Percentiles rank a stretch among this genome's conserved stretches.
These are phyloP conservation scores for Teleogryllus occipitalis DNA, from an alignment of 1,140 invertebrate species.

Conservation along the genomic window DNA sequence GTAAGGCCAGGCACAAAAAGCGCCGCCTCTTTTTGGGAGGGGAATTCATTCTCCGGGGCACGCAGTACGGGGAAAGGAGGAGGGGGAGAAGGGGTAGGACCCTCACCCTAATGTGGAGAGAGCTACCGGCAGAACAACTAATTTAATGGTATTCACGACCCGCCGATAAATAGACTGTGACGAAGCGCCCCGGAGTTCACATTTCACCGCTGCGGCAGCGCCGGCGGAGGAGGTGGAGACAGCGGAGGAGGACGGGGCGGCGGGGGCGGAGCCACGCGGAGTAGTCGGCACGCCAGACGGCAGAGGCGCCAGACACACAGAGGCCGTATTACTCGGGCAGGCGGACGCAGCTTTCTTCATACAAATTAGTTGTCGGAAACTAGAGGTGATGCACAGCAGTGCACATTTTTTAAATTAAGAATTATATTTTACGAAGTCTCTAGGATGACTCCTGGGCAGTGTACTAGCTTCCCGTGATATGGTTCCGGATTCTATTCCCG, in stretches of 20 bases:
- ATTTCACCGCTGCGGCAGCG: neutral
- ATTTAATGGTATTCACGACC: neutral
- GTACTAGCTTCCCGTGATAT: no score
- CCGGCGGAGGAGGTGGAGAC: neutral
- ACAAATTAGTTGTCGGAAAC: no score
- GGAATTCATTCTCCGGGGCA: neutral
- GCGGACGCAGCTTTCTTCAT: no score
- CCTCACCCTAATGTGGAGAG: neutral
- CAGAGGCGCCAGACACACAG: no score
- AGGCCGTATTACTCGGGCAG: no score
- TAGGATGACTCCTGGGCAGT: no score
- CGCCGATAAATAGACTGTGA: neutral
- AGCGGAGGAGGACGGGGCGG: neutral
- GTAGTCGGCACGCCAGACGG: no score
- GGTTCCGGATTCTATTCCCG: no score
- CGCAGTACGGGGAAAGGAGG: neutral
- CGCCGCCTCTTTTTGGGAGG: neutral
- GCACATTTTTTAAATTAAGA: no score
- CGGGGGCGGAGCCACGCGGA: no score
- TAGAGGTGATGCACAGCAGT: no score
- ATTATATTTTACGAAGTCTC: no score
- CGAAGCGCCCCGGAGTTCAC: neutral
- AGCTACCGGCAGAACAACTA: neutral
- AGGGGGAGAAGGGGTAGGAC: neutral
- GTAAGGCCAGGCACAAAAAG: neutral